A percentile compares a stretch with the other conserved stretches of the same genome.
Conservation (phyloP, 2,113 vertebrate species). For the Burhinus bistriatus region DNA sequence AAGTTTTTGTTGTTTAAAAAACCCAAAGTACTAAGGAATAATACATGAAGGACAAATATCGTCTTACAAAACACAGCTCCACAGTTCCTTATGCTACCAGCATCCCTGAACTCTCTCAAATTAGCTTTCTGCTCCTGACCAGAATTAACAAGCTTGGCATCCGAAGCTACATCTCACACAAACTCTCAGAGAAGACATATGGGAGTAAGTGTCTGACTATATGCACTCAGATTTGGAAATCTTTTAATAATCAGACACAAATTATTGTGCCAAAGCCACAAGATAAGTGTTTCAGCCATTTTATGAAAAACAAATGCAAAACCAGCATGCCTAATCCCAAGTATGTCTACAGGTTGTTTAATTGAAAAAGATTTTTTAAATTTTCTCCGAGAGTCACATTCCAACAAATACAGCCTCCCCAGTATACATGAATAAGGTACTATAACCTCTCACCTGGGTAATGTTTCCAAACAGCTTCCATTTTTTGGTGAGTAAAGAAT, state of each 20-base stretch:
- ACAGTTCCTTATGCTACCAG: neutral
- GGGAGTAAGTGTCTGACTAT: neutral
- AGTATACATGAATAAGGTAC: neutral
- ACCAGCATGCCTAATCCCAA: neutral
- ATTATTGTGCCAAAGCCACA: neutral
- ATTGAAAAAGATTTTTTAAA: neutral
- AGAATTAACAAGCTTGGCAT: neutral
- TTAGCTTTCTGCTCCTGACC: neutral
- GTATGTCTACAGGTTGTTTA: neutral
- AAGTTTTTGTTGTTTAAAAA: neutral
- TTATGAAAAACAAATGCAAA: neutral
- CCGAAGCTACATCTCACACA: fast-evolving
- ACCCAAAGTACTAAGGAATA: neutral
- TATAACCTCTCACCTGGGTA: constrained; percentile 85
- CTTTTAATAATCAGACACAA: neutral
- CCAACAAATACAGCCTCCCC: neutral
- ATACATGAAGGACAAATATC: neutral
- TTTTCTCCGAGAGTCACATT: neutral
- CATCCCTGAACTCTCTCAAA: neutral
- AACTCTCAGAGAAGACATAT: neutral
- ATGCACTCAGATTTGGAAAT: fast-evolving
- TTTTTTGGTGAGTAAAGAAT: constrained; percentile 94
- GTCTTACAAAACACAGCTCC: neutral
- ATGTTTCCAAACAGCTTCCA: constrained; percentile 99
- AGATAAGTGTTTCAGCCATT: neutral